Percentiles rank a stretch among this genome's conserved stretches.
Evolutionary conservation across 1,140 invertebrate genomes (phyloP).

Genomic region (Sitobion miscanthi): DNA sequence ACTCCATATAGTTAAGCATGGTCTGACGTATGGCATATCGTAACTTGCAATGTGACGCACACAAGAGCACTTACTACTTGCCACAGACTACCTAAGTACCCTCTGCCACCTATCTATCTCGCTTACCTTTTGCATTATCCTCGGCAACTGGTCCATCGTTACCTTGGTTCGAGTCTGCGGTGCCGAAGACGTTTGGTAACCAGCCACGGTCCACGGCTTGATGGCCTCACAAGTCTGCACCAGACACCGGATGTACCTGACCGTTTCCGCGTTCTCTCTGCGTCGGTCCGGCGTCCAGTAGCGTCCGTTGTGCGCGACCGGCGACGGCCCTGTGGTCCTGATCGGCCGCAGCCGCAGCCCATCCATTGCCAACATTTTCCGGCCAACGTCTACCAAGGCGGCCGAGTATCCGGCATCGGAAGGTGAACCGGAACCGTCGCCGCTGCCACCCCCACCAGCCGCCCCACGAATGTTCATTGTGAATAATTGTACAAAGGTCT

Average conservation of each 20-base stretch:
- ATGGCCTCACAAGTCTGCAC: constrained; percentile 59
- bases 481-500: neutral
- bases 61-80: neutral
- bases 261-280: constrained; percentile 64
- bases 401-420: neutral
- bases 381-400: constrained; percentile 8
- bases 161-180: neutral
- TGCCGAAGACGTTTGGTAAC: neutral
- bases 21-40: neutral
- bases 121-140: constrained; percentile 64
- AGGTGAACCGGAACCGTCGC: neutral
- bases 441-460: constrained; percentile 21
- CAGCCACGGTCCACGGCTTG: constrained; percentile 58
- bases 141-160: constrained; percentile 64
- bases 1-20: neutral
- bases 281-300: constrained; percentile 65
- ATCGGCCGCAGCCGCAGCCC: neutral
- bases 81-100: neutral
- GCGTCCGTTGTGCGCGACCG: constrained; percentile 60
- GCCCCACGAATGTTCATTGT: constrained; percentile 36
- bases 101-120: too few species aligned
- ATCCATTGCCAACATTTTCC: constrained; percentile 13
- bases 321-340: neutral
- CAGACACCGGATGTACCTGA: constrained; percentile 64
- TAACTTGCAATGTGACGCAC: neutral